Evolutionary conservation across 2,113 vertebrate genomes (phyloP).

Genomic region (Solea solea): DNA sequence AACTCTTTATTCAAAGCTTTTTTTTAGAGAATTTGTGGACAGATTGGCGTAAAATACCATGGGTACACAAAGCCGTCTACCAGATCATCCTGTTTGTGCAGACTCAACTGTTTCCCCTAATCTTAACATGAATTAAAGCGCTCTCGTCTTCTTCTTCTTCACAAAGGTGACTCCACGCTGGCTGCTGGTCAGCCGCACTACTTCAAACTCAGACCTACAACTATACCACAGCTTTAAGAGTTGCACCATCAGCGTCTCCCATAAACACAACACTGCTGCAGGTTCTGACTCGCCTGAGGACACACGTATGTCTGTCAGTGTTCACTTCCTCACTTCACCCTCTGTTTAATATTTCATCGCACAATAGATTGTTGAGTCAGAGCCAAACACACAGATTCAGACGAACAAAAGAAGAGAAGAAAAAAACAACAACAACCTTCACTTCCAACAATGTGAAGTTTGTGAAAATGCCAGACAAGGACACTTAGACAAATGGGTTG

Average conservation of each 20-base stretch:
- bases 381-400: not conserved
- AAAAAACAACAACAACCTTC: not conserved
- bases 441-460: constrained; percentile 15
- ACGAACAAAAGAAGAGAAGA: constrained; percentile 2
- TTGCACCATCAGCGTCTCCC: constrained; percentile 64
- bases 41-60: not conserved
- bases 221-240: constrained; percentile 29
- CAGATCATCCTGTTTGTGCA: constrained; percentile 47
- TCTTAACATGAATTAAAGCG: constrained; percentile 66
- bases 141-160: constrained; percentile 27
- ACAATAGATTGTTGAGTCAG: not conserved
- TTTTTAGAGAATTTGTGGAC: not conserved
- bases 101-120: constrained; percentile 61
- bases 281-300: constrained; percentile 36
- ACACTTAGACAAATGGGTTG: constrained; percentile 20
- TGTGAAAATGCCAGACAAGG: constrained; percentile 23
- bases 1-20: no score
- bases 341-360: not conserved
- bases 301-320: not conserved
- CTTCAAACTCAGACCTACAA: constrained; percentile 44
- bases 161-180: constrained; percentile 47
- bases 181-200: constrained; percentile 38
- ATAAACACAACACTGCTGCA: constrained; percentile 13
- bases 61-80: not conserved
- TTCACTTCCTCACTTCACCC: not conserved